Percentiles rank a stretch among this genome's conserved stretches.
Evolutionary conservation across 2,888 invertebrate species (phyloP).

Genomic region (Hypomecis atomaria): DNA sequence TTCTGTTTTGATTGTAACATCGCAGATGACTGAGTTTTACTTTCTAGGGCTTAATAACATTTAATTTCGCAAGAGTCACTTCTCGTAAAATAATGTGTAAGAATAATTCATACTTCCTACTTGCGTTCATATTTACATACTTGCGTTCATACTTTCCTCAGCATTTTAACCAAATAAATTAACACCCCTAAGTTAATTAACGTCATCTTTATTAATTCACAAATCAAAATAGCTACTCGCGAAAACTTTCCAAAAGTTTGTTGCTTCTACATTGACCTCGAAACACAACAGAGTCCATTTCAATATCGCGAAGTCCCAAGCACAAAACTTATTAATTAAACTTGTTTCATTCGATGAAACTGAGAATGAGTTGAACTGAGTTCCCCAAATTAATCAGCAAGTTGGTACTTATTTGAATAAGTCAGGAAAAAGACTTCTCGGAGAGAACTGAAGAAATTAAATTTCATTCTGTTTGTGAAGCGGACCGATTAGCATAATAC

Average conservation of each 20-base stretch:
- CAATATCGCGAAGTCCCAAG: constrained; percentile 49
- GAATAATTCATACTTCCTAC: too few species aligned
- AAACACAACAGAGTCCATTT: constrained; percentile 40
- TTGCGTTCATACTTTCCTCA: not conserved
- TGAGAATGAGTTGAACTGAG: constrained; percentile 60
- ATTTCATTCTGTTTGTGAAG: constrained; percentile 74
- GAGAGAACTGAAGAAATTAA: constrained; percentile 70
- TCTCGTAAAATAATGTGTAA: too few species aligned
- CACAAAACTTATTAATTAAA: constrained; percentile 77
- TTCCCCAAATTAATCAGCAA: constrained; percentile 76
- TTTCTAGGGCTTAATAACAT: too few species aligned
- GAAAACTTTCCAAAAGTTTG: constrained; percentile 33
- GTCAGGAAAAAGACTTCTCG: constrained; percentile 72
- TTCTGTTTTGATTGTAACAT: too few species aligned
- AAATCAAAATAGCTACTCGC: constrained; percentile 34
- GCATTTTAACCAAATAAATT: constrained; percentile 9
- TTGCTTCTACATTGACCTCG: constrained; percentile 35
- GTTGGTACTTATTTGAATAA: constrained; percentile 65
- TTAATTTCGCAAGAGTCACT: too few species aligned
- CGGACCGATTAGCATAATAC: constrained; percentile 75
- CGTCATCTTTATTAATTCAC: constrained; percentile 29
- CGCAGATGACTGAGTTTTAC: too few species aligned
- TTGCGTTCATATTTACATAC: too few species aligned
- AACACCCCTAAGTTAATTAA: constrained; percentile 22
- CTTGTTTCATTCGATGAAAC: constrained; percentile 77